Percentiles rank a stretch among this genome's conserved stretches.
Evolutionary conservation across 1,140 invertebrate genomes (phyloP).

Genomic region (Nymphalis io): DNA sequence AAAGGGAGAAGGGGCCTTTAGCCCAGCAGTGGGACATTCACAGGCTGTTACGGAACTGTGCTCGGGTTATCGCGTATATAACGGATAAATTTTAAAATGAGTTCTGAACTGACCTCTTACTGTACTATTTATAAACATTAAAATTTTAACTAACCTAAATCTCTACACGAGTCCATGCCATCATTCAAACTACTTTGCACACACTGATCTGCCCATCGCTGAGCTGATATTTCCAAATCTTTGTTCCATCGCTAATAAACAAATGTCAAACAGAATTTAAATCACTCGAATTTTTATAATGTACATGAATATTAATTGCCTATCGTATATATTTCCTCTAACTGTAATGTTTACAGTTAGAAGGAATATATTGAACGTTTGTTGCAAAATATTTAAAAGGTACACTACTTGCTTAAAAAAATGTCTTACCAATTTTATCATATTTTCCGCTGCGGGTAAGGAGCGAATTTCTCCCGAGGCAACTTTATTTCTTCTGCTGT

Average conservation of each 20-base stretch:
- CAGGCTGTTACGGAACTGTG: too few relatives aligned
- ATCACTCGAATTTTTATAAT: background rate
- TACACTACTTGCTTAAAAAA: conserved; percentile 1
- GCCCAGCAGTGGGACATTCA: too few relatives aligned
- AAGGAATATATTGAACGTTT: too few relatives aligned
- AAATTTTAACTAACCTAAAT: conserved; percentile 47
- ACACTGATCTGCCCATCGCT: conserved; percentile 67
- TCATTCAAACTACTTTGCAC: conserved; percentile 35
- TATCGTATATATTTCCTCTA: too few relatives aligned
- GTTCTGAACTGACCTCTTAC: too few relatives aligned
- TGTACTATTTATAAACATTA: background rate
- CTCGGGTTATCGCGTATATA: too few relatives aligned
- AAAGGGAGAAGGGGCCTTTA: too few relatives aligned
- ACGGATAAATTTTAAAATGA: too few relatives aligned
- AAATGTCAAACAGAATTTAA: background rate
- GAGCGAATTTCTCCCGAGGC: conserved; percentile 65
- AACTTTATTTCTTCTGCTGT: conserved; percentile 62
- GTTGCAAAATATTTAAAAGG: background rate
- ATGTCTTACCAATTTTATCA: conserved; percentile 66
- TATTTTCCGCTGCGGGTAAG: conserved; percentile 53
- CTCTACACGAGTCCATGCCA: conserved; percentile 51
- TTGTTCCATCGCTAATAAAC: conserved; percentile 57
- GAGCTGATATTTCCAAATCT: conserved; percentile 57
- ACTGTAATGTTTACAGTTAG: too few relatives aligned
- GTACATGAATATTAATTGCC: too few relatives aligned